Evolutionary conservation across 2,888 invertebrate genomes (phyloP).

Genomic region (Lasioglossum lativentre): DNA sequence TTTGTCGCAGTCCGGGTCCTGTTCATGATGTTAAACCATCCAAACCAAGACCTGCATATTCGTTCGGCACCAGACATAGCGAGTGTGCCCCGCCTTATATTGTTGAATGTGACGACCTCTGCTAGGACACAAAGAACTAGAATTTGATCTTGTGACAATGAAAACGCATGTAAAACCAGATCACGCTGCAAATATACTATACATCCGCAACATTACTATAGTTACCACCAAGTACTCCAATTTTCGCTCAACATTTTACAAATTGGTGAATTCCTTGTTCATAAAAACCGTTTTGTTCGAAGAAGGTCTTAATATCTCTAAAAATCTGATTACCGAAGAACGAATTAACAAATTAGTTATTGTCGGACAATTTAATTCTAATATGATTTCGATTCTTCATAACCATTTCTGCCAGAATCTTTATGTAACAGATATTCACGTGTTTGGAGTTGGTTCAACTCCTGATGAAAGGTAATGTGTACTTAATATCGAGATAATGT

Average conservation of each 20-base stretch:
- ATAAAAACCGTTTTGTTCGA: too few species aligned
- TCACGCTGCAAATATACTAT: background rate
- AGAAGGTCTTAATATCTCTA: background rate
- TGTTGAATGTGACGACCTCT: conserved; percentile 75
- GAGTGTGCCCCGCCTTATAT: conserved; percentile 87
- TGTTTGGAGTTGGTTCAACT: background rate
- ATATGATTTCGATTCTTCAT: background rate
- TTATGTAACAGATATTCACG: background rate
- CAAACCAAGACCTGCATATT: conserved; percentile 86
- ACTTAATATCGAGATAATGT: background rate
- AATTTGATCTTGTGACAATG: background rate
- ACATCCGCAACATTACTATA: too few species aligned
- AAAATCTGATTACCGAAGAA: background rate
- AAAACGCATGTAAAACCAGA: background rate
- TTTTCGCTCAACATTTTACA: too few species aligned
- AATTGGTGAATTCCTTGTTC: too few species aligned
- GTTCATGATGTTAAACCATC: conserved; percentile 85
- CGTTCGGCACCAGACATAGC: conserved; percentile 87
- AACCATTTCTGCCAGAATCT: background rate
- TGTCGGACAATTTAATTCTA: background rate
- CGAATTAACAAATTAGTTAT: background rate
- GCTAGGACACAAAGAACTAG: conserved; percentile 16
- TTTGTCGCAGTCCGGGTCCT: conserved; percentile 86
- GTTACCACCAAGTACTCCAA: too few species aligned
- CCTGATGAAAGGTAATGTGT: background rate